Evolutionary conservation across 2,888 invertebrate species (phyloP).

Genomic region (Liodrosophila aerea): DNA sequence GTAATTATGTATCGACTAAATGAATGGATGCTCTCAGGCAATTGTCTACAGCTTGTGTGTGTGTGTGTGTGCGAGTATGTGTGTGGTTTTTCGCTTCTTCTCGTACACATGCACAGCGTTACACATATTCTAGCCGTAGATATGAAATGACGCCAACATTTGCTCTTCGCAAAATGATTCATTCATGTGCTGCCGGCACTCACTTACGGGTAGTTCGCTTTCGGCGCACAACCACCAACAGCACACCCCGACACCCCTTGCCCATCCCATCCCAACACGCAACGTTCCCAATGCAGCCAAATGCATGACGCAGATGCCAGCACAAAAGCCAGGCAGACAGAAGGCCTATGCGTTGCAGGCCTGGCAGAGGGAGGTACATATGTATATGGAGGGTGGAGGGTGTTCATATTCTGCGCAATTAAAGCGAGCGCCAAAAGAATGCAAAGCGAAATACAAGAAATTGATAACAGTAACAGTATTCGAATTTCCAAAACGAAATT

Average conservation of each 20-base stretch:
- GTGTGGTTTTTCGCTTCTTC: background rate
- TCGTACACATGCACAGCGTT: constrained; percentile 16
- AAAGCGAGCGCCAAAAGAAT: constrained; percentile 26
- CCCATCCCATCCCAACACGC: constrained; percentile 4
- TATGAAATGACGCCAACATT: constrained; percentile 70
- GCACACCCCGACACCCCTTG: background rate
- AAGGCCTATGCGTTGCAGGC: constrained; percentile 44
- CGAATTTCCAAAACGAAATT: constrained; percentile 32
- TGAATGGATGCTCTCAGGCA: constrained; percentile 38
- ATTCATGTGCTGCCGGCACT: constrained; percentile 54
- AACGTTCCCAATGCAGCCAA: constrained; percentile 51
- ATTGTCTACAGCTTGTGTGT: constrained; percentile 25
- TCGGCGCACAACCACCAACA: constrained; percentile 12
- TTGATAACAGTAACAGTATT: constrained; percentile 22
- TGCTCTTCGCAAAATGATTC: constrained; percentile 67
- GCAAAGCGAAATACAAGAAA: constrained; percentile 12
- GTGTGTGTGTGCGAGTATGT: constrained; percentile 1
- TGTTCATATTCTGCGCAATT: constrained; percentile 32
- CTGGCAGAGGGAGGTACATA: background rate
- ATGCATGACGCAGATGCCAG: constrained; percentile 74
- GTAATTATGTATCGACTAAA: constrained; percentile 45
- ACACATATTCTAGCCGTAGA: constrained; percentile 26
- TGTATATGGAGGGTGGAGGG: background rate
- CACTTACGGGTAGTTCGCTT: constrained; percentile 9
- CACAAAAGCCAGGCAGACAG: constrained; percentile 35